Evolutionary conservation across 2,888 invertebrate species (phyloP), one percentile per base, ranked within the genome.

Genomic region (Parnassius smintheus): DNA sequence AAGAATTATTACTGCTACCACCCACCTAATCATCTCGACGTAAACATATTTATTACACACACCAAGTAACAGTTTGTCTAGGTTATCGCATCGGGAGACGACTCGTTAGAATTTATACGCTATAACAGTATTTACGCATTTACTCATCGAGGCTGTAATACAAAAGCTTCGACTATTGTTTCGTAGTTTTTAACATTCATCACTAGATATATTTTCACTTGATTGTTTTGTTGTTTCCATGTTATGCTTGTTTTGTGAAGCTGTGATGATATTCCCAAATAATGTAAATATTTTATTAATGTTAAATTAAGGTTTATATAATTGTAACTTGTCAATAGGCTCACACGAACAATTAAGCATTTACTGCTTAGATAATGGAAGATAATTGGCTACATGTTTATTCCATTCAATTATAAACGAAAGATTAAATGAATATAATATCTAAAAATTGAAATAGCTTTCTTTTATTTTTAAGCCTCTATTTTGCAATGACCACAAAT

Each of bases 211-310:
- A 77, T 76, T 81, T 78, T 72, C 75, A 73, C 73, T 76, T 74
- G 73, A 82, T 82, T 83, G 85, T 89, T 90, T 87, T 89, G 87
- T 91, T 90, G 73, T 86, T 82, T 75, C 76, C 78, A 82, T 85
- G 86, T 90, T 91, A 86, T 83, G 88, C 88, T 91, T 91, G 86
- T 91, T 91, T 90, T 84, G 90, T 91, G 89, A 88, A 84, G 91
- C 91, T 91, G 91, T 91, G 91, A 91, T 91, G 88, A 89, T 81
- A 83, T 86, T 85, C 81, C 91, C 91, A 91, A 91, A 91, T 89
- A 91, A 83, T 91, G 90, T 91, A 91, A 83, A 90, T 90, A 89
- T 83, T 84, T 85, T 87, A 86, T 84, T 83, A 88, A 84, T 84
- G 85, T 88, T 89, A 75, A 68, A 75, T 60, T 88, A 89, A 86